Evolutionary conservation across 1,140 invertebrate genomes (phyloP).

Genomic region (Ganaspis sp.): DNA sequence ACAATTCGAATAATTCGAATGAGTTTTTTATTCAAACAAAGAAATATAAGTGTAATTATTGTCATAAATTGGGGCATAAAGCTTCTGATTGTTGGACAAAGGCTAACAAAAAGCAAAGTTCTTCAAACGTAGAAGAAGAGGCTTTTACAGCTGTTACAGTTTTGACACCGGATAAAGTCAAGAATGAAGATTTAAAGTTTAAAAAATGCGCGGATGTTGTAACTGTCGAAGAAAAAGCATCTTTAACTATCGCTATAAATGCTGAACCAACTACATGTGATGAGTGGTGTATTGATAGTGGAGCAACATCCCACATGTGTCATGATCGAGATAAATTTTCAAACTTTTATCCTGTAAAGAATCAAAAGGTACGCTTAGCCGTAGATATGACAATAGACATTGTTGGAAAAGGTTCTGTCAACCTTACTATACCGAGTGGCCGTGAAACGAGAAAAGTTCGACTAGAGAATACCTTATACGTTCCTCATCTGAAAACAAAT

Average conservation of each 20-base stretch:
- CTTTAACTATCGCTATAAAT: constrained; percentile 20
- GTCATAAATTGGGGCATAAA: too few relatives aligned
- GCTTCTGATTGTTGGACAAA: too few relatives aligned
- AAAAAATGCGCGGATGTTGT: not conserved
- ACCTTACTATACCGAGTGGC: not conserved
- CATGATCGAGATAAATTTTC: constrained; percentile 32
- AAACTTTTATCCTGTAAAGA: not conserved
- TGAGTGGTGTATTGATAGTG: constrained; percentile 35
- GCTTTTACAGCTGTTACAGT: not conserved
- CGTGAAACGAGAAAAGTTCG: constrained; percentile 13
- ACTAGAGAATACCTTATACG: constrained; percentile 37
- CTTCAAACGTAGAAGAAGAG: not conserved
- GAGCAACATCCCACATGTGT: constrained; percentile 34
- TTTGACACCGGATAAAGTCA: not conserved
- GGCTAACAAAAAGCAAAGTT: too few relatives aligned
- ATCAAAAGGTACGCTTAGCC: constrained; percentile 31
- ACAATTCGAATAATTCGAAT: too few relatives aligned
- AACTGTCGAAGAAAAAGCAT: constrained; percentile 17
- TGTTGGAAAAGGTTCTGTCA: constrained; percentile 28
- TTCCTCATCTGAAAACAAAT: constrained; percentile 41
- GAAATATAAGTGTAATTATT: too few relatives aligned
- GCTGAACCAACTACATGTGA: constrained; percentile 11
- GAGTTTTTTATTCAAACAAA: too few relatives aligned
- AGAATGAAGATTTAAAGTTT: not conserved
- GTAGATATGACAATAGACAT: constrained; percentile 39